These are phyloP conservation scores for Isurus oxyrinchus DNA, from an alignment of 2,113 vertebrate species.

Conservation along the genomic window DNA sequence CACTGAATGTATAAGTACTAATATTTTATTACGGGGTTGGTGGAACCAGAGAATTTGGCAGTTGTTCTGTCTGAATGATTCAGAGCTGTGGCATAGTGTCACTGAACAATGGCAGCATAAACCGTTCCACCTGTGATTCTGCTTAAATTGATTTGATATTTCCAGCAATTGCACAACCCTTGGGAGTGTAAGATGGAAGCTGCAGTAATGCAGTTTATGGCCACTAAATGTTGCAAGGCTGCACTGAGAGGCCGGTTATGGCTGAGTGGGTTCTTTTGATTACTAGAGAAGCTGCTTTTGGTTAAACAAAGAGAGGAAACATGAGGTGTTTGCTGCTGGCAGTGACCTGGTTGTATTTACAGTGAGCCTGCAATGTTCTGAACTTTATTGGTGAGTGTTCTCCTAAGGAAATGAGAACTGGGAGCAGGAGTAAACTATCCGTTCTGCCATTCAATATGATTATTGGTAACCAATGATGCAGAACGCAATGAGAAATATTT, in stretches of 20 bases:
- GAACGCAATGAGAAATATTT: not conserved
- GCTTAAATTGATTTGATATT: not conserved
- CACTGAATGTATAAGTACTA: not conserved
- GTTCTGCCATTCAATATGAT: not conserved
- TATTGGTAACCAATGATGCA: not conserved
- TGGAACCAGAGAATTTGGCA: not conserved
- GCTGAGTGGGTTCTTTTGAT: slow-evolving; percentile 11
- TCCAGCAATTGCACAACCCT: not conserved
- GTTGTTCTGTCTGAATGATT: not conserved
- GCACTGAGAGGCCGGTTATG: not conserved
- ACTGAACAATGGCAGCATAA: not conserved
- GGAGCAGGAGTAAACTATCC: not conserved
- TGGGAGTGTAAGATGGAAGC: not conserved
- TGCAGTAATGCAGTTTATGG: not conserved
- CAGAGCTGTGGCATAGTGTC: not conserved
- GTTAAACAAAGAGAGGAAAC: not conserved
- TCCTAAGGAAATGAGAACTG: not conserved
- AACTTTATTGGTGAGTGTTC: not conserved
- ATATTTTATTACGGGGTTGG: not conserved
- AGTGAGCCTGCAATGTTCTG: not conserved
- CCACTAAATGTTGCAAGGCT: not conserved
- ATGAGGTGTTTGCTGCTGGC: not conserved
- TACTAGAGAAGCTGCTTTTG: not conserved
- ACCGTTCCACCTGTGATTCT: not conserved
- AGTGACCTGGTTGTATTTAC: not conserved